These are phyloP conservation scores for Pelecanoides urinatrix DNA, from an alignment of 2,113 vertebrate species.

Conservation along the genomic window DNA sequence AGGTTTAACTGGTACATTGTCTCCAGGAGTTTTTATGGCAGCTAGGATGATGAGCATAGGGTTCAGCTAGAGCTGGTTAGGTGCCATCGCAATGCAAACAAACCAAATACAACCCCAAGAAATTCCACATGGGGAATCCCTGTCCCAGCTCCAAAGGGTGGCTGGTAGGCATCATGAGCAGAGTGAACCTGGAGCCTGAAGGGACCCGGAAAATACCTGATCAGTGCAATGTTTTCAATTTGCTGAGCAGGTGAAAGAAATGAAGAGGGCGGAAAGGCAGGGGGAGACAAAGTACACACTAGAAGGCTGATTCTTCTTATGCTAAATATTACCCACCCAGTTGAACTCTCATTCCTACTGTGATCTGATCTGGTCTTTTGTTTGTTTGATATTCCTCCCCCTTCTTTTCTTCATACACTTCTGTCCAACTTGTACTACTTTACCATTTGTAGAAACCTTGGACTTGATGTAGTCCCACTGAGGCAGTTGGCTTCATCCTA, in stretches of 20 bases:
- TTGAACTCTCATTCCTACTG: not conserved
- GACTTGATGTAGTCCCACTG: not conserved
- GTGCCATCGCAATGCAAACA: not conserved
- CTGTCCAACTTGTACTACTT: not conserved
- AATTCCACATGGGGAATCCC: not conserved
- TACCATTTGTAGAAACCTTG: not conserved
- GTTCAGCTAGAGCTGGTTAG: not conserved
- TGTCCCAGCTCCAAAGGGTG: not conserved
- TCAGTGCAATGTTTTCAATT: not conserved
- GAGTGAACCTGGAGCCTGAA: not conserved
- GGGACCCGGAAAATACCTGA: not conserved
- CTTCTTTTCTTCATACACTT: not conserved
- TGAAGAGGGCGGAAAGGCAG: not conserved
- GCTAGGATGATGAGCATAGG: not conserved
- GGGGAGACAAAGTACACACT: slow-evolving; percentile 33
- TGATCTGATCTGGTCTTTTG: not conserved
- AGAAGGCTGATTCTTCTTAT: not conserved
- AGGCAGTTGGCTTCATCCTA: not conserved
- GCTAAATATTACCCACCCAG: not conserved
- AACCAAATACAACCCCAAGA: not conserved
- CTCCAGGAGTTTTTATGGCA: not conserved
- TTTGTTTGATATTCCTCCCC: not conserved
- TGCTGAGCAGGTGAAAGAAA: not conserved
- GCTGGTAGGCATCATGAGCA: not conserved
- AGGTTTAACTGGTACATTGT: not conserved